These are phyloP conservation scores for Ariopsis seemanni DNA, from an alignment of 2,113 vertebrate species.

Conservation along the genomic window DNA sequence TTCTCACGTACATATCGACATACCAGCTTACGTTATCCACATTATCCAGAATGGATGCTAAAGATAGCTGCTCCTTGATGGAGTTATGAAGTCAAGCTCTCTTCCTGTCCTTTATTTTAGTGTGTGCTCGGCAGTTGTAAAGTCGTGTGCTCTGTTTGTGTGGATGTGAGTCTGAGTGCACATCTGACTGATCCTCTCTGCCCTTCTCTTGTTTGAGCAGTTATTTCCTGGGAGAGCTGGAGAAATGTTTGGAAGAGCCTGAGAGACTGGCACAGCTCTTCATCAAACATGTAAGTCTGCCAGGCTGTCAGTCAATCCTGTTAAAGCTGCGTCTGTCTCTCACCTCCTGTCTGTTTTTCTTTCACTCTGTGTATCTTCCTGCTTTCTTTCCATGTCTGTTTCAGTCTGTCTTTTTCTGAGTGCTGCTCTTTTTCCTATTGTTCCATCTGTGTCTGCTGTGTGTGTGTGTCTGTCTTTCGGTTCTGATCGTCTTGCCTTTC, in stretches of 20 bases:
- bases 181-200: slow-evolving; percentile 18
- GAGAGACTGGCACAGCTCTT: slow-evolving; percentile 88
- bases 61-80: neutral
- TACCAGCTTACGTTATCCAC: neutral
- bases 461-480: neutral
- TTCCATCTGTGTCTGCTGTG: neutral
- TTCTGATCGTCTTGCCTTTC: too few relatives aligned
- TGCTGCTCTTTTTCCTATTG: neutral
- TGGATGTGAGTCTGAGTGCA: neutral
- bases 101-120: neutral
- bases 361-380: neutral
- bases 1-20: neutral
- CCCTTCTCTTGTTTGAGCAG: slow-evolving; percentile 61
- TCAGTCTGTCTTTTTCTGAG: neutral
- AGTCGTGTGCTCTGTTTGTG: slow-evolving; percentile 14
- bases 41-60: neutral
- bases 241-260: slow-evolving; percentile 84
- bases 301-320: neutral
- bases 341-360: neutral
- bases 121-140: neutral
- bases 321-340: neutral
- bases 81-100: too few relatives aligned
- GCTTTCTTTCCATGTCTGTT: neutral
- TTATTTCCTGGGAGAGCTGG: slow-evolving; percentile 87
- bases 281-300: slow-evolving; percentile 87